Evolutionary conservation across 30 jellyfish, hydroid and myxozoan species (phyloP).

Genomic region (Rhopilema esculentum): DNA sequence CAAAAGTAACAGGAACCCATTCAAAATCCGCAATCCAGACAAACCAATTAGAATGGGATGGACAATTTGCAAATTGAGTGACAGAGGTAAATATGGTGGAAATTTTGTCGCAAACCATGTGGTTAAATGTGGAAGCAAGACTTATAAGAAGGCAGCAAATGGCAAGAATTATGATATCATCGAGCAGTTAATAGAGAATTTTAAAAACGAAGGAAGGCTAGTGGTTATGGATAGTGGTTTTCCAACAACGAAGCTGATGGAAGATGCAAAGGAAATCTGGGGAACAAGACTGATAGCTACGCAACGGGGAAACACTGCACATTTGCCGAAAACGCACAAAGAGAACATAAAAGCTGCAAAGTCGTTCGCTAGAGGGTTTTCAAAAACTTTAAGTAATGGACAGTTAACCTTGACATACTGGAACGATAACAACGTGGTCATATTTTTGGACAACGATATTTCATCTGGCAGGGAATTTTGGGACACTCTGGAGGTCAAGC

Average conservation of each 20-base stretch:
- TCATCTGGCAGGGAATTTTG: neutral
- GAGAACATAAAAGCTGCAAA: neutral
- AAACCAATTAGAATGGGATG: conserved; percentile 9
- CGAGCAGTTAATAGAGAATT: neutral
- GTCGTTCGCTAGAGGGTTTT: neutral
- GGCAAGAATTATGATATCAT: too few relatives aligned
- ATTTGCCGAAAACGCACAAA: neutral
- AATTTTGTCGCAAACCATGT: conserved; percentile 5
- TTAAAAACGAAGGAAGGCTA: neutral
- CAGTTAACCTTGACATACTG: neutral
- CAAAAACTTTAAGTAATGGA: neutral
- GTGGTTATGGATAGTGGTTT: conserved; percentile 8
- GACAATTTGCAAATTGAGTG: neutral
- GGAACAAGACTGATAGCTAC: conserved; percentile 8
- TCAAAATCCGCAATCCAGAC: conserved; percentile 4
- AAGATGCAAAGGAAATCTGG: neutral
- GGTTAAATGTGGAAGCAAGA: neutral
- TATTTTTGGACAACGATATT: conserved; percentile 8
- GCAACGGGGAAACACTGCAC: conserved; percentile 3
- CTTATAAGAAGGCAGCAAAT: neutral
- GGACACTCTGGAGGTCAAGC: neutral
- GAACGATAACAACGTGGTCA: conserved; percentile 8
- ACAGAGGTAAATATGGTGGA: neutral
- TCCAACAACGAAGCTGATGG: neutral
- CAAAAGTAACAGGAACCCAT: neutral